These are phyloP conservation scores for Hemicordylus capensis DNA, from an alignment of 2,113 vertebrate genomes.

Conservation along the genomic window DNA sequence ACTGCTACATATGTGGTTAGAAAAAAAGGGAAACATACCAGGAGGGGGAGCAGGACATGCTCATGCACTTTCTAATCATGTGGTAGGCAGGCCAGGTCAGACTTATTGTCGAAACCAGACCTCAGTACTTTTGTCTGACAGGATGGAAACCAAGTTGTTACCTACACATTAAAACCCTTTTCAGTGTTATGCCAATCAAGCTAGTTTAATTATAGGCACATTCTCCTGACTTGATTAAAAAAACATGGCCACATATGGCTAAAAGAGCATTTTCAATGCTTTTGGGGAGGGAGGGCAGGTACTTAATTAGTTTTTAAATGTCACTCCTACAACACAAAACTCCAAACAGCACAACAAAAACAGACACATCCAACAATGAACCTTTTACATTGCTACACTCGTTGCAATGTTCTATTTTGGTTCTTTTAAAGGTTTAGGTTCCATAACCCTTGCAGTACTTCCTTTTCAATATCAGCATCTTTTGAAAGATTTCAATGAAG, in stretches of 20 bases:
- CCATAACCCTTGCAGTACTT: neutral
- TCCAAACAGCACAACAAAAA: neutral
- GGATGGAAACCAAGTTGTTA: neutral
- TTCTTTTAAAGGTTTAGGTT: neutral
- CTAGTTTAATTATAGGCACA: neutral
- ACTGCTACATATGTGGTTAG: too few relatives aligned
- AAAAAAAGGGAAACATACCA: too few relatives aligned
- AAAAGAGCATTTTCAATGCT: constrained; percentile 5
- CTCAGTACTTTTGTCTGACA: too few relatives aligned
- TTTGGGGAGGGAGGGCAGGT: neutral
- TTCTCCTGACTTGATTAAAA: constrained; percentile 3
- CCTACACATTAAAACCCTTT: constrained; percentile 7
- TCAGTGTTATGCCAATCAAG: neutral
- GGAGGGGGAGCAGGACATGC: too few relatives aligned
- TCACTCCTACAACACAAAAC: neutral
- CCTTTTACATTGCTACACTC: neutral
- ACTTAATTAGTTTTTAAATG: constrained; percentile 23
- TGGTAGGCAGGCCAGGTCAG: too few relatives aligned
- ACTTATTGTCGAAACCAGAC: too few relatives aligned
- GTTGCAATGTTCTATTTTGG: neutral
- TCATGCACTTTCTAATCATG: too few relatives aligned
- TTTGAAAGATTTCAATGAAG: neutral
- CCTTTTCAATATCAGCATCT: neutral
- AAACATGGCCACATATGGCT: constrained; percentile 19
- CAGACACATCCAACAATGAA: neutral